Conservation (phyloP, 2,888 invertebrate genomes). For the Phania funesta region DNA sequence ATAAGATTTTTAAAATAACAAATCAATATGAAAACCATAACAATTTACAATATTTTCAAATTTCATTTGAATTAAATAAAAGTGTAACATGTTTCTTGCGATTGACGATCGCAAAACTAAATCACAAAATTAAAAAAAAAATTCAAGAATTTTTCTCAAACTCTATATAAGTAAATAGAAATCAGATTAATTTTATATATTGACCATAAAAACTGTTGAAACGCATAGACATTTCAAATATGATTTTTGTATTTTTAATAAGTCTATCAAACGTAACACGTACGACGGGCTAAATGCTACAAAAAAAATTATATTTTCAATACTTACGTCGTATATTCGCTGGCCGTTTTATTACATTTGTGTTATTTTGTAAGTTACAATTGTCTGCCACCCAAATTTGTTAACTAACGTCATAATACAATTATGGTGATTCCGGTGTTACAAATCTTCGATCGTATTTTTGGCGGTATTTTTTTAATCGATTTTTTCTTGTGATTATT, state of each 20-base stretch:
- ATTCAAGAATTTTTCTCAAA: conserved; percentile 50
- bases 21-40: conserved; percentile 46
- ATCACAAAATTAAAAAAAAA: conserved; percentile 11
- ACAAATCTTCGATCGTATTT: conserved; percentile 63
- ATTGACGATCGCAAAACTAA: neutral
- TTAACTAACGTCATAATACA: conserved; percentile 62
- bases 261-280: neutral
- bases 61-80: conserved; percentile 29
- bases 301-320: neutral
- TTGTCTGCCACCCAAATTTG: conserved; percentile 62
- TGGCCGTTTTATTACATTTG: conserved; percentile 18
- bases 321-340: neutral
- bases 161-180: conserved; percentile 51
- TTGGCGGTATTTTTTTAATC: neutral
- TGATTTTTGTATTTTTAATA: conserved; percentile 50
- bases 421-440: conserved; percentile 67
- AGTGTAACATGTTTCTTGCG: conserved; percentile 42
- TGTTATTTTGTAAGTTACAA: conserved; percentile 36
- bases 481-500: conserved; percentile 37
- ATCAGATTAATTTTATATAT: conserved; percentile 50
- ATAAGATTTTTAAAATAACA: conserved; percentile 33
- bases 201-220: conserved; percentile 44
- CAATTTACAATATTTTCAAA: conserved; percentile 6
- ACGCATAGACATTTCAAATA: conserved; percentile 48
- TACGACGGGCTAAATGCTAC: neutral